Conservation (phyloP, 1,140 invertebrate genomes). For the Phymastichus coffea region DNA sequence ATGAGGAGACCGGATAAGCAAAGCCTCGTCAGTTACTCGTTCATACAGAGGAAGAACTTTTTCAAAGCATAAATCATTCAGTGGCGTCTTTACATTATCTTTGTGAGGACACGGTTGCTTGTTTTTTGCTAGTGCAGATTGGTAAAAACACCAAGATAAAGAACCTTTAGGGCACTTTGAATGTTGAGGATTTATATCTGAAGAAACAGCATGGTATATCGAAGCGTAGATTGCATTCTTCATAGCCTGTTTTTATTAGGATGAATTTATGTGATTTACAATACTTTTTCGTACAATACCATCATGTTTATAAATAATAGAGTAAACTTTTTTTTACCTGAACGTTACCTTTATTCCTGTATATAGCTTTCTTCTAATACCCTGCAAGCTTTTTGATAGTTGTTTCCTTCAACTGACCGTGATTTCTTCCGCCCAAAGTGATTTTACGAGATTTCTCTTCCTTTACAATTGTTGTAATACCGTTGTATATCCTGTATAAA, state of each 20-base stretch:
- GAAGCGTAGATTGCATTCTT: slow-evolving; percentile 33
- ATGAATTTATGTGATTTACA: no score
- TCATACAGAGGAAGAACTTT: slow-evolving; percentile 18
- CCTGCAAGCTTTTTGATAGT: not conserved
- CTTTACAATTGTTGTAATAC: no score
- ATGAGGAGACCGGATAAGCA: slow-evolving; percentile 14
- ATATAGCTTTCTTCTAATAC: not conserved
- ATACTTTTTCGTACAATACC: no score
- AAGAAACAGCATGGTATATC: slow-evolving; percentile 28
- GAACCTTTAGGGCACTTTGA: slow-evolving; percentile 25
- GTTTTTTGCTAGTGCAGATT: slow-evolving; percentile 4
- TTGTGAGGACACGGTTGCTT: not conserved
- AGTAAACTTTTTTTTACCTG: no score
- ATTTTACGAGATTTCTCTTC: no score
- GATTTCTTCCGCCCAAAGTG: not conserved
- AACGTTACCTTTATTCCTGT: not conserved
- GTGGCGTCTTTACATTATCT: not conserved
- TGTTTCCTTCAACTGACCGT: not conserved
- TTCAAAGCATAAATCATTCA: slow-evolving; percentile 4
- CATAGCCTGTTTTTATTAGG: no score
- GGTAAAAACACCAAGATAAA: slow-evolving; percentile 21
- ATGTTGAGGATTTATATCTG: slow-evolving; percentile 31
- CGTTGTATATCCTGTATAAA: no score
- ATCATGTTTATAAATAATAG: no score
- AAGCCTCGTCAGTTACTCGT: slow-evolving; percentile 4